Percentiles rank a stretch among this genome's conserved stretches.
These are phyloP conservation scores for Nibea albiflora DNA, from an alignment of 2,113 vertebrate genomes.

Conservation along the genomic window DNA sequence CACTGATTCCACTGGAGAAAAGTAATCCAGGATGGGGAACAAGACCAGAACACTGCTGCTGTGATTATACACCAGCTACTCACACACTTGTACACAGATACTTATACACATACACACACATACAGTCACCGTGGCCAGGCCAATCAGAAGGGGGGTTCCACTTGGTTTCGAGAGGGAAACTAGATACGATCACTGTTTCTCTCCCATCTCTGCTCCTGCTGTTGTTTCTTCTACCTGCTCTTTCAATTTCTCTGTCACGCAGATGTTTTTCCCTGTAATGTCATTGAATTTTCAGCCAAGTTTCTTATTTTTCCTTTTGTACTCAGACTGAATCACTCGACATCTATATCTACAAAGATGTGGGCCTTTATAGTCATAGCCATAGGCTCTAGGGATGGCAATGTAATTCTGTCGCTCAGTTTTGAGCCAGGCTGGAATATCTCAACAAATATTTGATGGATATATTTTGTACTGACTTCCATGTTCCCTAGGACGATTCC, in stretches of 20 bases:
- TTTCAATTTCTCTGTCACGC: not conserved
- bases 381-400: not conserved
- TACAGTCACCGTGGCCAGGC: conserved; percentile 36
- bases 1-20: conserved; percentile 26
- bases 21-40: conserved; percentile 3
- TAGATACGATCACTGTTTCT: conserved; percentile 57
- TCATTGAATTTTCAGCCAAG: not conserved
- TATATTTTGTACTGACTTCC: not conserved
- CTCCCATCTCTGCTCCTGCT: conserved; percentile 25
- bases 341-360: not conserved
- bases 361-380: no score
- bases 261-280: conserved; percentile 27
- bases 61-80: conserved; percentile 44
- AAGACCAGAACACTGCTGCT: conserved; percentile 36
- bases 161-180: conserved; percentile 62
- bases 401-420: not conserved
- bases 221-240: conserved; percentile 28
- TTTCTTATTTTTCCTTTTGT: conserved; percentile 1
- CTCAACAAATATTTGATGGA: not conserved
- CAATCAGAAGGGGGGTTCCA: conserved; percentile 69
- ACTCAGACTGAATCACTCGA: not conserved
- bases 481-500: not conserved
- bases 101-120: conserved; percentile 49
- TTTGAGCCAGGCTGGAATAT: not conserved
- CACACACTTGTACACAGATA: conserved; percentile 37